A percentile compares a stretch with the other conserved stretches of the same genome.
phyloP scores from a whole-genome alignment of 2,797 vertebrate genomes.

The Leptodactylus fallax region DNA sequence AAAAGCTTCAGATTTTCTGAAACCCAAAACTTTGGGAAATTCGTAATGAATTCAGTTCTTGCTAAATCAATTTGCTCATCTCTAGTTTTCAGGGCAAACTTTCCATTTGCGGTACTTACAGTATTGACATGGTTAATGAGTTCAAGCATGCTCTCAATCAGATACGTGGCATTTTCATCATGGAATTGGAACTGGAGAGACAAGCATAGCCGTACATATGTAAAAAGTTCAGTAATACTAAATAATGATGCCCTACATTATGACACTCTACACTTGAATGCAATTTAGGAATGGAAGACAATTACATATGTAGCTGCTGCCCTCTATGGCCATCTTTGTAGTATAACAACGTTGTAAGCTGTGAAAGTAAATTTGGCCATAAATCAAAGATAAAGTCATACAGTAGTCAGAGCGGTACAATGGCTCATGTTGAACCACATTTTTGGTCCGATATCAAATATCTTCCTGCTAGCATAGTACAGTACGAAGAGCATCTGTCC shows the following conservation, averaged over 20 bases:
- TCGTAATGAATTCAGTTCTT: too few species aligned
- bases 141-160: conserved; percentile 33
- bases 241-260: not conserved
- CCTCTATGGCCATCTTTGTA: not conserved
- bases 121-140: conserved; percentile 43
- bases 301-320: not conserved
- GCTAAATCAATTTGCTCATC: too few species aligned
- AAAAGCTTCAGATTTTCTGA: too few species aligned
- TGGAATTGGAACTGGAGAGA: conserved; percentile 34
- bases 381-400: not conserved
- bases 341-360: not conserved
- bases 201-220: not conserved
- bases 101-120: conserved; percentile 13
- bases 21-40: too few species aligned
- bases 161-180: conserved; percentile 31
- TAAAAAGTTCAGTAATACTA: not conserved
- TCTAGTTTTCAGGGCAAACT: too few species aligned
- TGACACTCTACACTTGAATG: not conserved
- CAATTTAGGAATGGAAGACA: not conserved
- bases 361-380: not conserved
- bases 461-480: not conserved
- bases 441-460: not conserved
- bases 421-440: not conserved
- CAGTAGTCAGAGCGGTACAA: not conserved
- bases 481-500: too few species aligned